phyloP scores from a whole-genome alignment of 2,888 invertebrate genomes.

The Lymantria monacha region DNA sequence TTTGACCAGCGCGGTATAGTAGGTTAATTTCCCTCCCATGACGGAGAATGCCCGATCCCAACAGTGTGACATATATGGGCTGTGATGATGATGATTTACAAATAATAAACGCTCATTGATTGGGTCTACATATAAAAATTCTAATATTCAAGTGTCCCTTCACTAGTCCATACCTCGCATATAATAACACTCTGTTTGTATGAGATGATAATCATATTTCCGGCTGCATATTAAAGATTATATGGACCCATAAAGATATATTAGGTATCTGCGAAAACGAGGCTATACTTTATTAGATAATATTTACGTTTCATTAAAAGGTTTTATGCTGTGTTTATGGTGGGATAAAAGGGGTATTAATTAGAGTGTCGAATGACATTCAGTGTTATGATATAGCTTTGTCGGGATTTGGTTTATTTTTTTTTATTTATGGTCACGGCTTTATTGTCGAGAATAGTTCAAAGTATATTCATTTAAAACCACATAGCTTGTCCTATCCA shows the following conservation, averaged over 20 bases:
- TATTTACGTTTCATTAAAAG: conserved; percentile 68
- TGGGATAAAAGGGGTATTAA: conserved; percentile 41
- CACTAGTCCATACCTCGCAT: conserved; percentile 51
- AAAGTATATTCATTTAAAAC: too few species aligned
- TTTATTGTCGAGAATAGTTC: too few species aligned
- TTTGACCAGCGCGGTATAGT: too few species aligned
- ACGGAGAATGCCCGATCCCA: too few species aligned
- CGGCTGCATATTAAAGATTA: conserved; percentile 64
- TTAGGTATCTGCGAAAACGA: conserved; percentile 48
- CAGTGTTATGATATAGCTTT: conserved; percentile 9
- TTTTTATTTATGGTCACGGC: too few species aligned
- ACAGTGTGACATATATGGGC: too few species aligned
- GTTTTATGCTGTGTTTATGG: conserved; percentile 41
- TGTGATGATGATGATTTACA: too few species aligned
- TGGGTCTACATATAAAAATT: too few species aligned
- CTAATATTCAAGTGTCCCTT: conserved; percentile 36
- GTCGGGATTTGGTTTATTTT: neutral
- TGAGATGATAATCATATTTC: conserved; percentile 69
- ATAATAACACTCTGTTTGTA: conserved; percentile 60
- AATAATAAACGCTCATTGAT: too few species aligned
- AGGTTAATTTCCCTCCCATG: too few species aligned
- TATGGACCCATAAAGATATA: conserved; percentile 70
- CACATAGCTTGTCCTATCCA: too few species aligned
- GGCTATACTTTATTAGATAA: conserved; percentile 62
- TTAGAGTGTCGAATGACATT: conserved; percentile 26